These are phyloP conservation scores for Hirundo rustica DNA, from an alignment of 2,797 vertebrate genomes.

Conservation along the genomic window DNA sequence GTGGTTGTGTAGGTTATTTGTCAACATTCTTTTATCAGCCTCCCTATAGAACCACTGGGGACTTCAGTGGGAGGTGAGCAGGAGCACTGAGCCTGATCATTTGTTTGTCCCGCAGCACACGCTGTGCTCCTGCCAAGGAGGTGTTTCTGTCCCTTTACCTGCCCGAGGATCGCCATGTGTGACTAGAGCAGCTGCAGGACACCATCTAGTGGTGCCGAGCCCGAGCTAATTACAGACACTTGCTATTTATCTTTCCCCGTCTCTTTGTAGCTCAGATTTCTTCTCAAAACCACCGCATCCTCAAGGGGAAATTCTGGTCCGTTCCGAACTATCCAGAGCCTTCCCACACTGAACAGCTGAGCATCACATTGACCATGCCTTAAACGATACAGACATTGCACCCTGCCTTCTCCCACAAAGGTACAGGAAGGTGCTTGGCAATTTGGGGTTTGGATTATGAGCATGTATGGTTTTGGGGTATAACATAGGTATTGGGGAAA, in stretches of 20 bases:
- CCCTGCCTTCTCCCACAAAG: not conserved
- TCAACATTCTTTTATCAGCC: not conserved
- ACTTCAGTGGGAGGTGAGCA: not conserved
- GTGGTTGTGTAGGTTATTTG: not conserved
- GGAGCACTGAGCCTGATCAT: not conserved
- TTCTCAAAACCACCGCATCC: not conserved
- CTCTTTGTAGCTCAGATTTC: not conserved
- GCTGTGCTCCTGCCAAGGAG: accelerated
- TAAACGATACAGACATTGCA: accelerated
- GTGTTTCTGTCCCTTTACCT: not conserved
- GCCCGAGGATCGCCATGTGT: accelerated
- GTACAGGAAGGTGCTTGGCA: not conserved
- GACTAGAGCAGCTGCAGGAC: not conserved
- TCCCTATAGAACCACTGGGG: accelerated
- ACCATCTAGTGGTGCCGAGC: constrained; percentile 51
- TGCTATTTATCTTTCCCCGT: not conserved
- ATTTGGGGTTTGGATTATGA: not conserved
- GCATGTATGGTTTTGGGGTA: accelerated
- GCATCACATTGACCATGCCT: accelerated
- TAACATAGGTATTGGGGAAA: not conserved
- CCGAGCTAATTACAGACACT: not conserved
- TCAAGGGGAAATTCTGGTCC: not conserved
- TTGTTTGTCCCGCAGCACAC: not conserved
- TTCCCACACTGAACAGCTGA: not conserved
- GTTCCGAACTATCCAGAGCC: not conserved